Percentiles rank a stretch among this genome's conserved stretches.
These are phyloP conservation scores for Perca flavescens DNA, from an alignment of 2,113 vertebrate genomes.

Conservation along the genomic window DNA sequence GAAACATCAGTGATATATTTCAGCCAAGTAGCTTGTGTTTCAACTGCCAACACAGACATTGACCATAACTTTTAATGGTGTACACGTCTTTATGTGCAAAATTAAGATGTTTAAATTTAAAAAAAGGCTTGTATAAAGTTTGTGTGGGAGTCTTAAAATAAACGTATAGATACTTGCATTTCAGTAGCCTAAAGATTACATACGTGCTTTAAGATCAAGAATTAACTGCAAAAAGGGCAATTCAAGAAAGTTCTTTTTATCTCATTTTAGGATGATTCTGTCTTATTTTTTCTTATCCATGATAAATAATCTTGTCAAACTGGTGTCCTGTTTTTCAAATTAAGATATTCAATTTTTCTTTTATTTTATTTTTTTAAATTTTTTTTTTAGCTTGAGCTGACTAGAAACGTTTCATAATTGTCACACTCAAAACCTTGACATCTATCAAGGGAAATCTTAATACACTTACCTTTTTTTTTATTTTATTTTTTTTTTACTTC, in stretches of 20 bases:
- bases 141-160: slow-evolving; percentile 4
- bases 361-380: no score
- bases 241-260: neutral
- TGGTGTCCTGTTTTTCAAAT: neutral
- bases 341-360: neutral
- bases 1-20: slow-evolving; percentile 62
- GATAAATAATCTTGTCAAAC: neutral
- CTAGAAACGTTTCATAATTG: neutral
- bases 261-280: neutral
- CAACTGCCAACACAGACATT: slow-evolving; percentile 26
- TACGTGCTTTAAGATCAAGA: neutral
- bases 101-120: slow-evolving; percentile 1
- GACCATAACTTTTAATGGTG: slow-evolving; percentile 20
- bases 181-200: neutral
- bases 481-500: no score
- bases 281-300: neutral
- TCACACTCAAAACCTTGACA: neutral
- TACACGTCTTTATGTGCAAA: neutral
- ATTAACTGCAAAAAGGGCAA: neutral
- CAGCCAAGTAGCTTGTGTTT: slow-evolving; percentile 57
- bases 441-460: neutral
- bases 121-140: neutral
- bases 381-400: neutral
- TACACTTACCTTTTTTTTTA: no score
- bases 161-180: neutral